These are phyloP conservation scores for Malachius bipustulatus DNA, from an alignment of 2,888 invertebrate species.

Conservation along the genomic window DNA sequence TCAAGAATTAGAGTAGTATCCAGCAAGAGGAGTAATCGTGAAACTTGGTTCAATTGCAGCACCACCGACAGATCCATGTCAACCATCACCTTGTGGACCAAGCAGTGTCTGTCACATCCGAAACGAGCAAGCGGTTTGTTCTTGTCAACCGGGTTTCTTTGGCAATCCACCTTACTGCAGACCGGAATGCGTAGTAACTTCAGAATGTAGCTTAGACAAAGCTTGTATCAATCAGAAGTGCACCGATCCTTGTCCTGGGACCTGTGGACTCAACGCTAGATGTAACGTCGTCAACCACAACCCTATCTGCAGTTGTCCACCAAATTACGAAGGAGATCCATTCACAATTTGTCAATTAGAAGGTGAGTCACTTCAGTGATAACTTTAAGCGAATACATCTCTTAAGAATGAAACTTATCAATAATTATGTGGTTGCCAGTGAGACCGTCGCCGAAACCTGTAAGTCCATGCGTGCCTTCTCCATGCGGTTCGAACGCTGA, in stretches of 20 bases:
- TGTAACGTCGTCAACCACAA: slow-evolving; percentile 51
- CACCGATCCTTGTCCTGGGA: slow-evolving; percentile 48
- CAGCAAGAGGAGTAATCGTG: too few species aligned
- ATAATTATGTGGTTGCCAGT: slow-evolving; percentile 15
- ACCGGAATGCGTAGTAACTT: slow-evolving; percentile 48
- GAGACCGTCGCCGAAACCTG: slow-evolving; percentile 30
- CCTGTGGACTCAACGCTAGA: slow-evolving; percentile 45
- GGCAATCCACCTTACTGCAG: slow-evolving; percentile 48
- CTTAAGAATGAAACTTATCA: too few species aligned
- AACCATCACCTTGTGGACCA: slow-evolving; percentile 49
- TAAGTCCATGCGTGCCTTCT: slow-evolving; percentile 58
- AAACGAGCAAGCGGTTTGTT: slow-evolving; percentile 47
- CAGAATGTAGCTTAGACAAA: slow-evolving; percentile 46
- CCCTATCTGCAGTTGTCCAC: slow-evolving; percentile 51
- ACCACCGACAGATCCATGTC: slow-evolving; percentile 41
- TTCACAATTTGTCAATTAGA: slow-evolving; percentile 42
- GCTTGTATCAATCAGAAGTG: slow-evolving; percentile 54
- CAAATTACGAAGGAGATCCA: slow-evolving; percentile 47
- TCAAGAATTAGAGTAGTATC: too few species aligned
- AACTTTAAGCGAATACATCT: not conserved
- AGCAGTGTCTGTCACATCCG: slow-evolving; percentile 46
- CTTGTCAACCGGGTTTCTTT: slow-evolving; percentile 46
- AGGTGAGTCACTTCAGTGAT: slow-evolving; percentile 30
- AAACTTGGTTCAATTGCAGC: too few species aligned
- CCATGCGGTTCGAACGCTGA: slow-evolving; percentile 61